Evolutionary conservation across 1,140 invertebrate genomes (phyloP), one percentile per base, ranked within the genome.

Genomic region (Drosophila kikkawai): DNA sequence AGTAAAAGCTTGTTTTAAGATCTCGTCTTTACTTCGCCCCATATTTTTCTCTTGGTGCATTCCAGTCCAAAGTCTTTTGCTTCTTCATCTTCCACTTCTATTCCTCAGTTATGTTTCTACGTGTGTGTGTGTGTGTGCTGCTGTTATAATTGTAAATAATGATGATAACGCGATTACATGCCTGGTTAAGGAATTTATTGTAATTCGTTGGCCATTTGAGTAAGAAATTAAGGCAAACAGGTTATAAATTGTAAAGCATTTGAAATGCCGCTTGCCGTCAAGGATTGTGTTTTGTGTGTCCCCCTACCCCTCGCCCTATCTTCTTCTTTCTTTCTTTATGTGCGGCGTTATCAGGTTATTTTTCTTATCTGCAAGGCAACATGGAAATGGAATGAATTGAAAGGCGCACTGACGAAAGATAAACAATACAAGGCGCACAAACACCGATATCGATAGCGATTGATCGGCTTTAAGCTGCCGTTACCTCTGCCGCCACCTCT

Each of bases 161-260:
- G 79, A 86, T 85, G 82, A 85, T 85, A 85, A 85, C 79, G 67
- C 82, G 82, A 85, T 86, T 85, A 86, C 75, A 85, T 59, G 65
- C 75, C 65, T 82, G 64, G 79, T 75, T 82, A 85, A 79, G 74
- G 82, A 85, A 85, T 85, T 85, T 85, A 85, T 85, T 85, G 75
- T 86, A 85, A 79, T 85, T 83, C 80, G 57, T 42, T 67, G 32
- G 79, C 79, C 73, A 81, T 76, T 77, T 76, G 66, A 84, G 71
- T 76, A 67, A 84, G 76, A 83, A 83, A 83, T 83, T 84, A 84
- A 84, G 82, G 56, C 80, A 82, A 75, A 78, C 79, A 78, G 67
- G 67, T 82, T 81, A 61, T 64, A 80, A 64, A 61, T 64, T 55
- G 67, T 68, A 19, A 45, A 45, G 67, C 67, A 78, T 65, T 79